Base-by-base conservation (phyloP, 2,888 invertebrate species). In the Prosapia bicincta region DNA sequence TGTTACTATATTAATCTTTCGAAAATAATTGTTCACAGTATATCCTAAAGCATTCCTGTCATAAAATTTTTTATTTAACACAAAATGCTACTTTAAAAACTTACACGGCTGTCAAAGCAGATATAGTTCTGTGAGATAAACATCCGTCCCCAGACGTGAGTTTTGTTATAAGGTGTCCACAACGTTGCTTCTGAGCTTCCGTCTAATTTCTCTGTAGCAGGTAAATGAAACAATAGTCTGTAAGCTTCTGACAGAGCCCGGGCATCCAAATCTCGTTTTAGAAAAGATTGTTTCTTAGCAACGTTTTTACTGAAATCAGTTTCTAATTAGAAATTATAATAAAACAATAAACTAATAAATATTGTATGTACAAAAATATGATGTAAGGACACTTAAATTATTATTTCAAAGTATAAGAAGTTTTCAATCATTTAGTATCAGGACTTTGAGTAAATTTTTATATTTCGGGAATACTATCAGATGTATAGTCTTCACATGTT, bases 151-250 rank as follows among this genome's bases (percentile, higher is more conserved):
- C 91, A 90, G 75, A 94, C 93, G 83, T 95, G 93, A 80, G 91
- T 91, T 84, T 97, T 97, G 83, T 97, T 95, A 84, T 95, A 99
- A 0, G 98, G 98, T 0, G 98, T 97, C 93, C 97, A 96, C 74
- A 99, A 86, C 10, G 94, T 91, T 83, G 96, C 96, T 82, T 95
- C 95, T 73, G 95, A 94, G 67, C 93, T 93, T 0, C 99, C 99
- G 85, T 99, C 99, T 76, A 99, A 87, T 84, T 97, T 97, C 86
- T 99, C 99, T 28, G 87, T 88, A 77, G 91, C 89, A 0, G 99
- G 98, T 80, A 99, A 89, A 80, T 96, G 88, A 83, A 96, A 96
- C 82, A 91, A 89, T 80, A 94, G 86, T 38, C 94, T 90, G 85
- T 96, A 99, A 65, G 94, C 91, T 85, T 98, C 98, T 24, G 97